These are phyloP conservation scores for Sprattus sprattus DNA, from an alignment of 2,113 vertebrate genomes.

Conservation along the genomic window DNA sequence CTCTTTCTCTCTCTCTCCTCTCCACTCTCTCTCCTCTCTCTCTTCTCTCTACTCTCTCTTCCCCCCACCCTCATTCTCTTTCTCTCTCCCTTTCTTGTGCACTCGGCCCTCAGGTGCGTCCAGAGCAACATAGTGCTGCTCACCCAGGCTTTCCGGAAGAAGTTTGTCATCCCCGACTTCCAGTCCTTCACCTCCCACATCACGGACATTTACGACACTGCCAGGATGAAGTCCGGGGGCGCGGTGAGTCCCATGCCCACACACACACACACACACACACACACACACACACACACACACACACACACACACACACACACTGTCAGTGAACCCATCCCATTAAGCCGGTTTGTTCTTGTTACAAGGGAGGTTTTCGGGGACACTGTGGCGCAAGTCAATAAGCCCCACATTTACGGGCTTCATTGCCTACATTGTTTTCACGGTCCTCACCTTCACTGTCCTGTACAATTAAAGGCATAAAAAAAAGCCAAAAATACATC, in stretches of 20 bases:
- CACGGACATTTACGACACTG: conserved; percentile 87
- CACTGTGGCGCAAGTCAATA: too few relatives aligned
- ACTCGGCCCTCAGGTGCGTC: conserved; percentile 80
- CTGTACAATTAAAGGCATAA: too few relatives aligned
- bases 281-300: too few relatives aligned
- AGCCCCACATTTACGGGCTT: too few relatives aligned
- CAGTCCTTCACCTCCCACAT: conserved; percentile 93
- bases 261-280: too few relatives aligned
- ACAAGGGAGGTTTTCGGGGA: too few relatives aligned
- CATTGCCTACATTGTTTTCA: too few relatives aligned
- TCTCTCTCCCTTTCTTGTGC: neutral
- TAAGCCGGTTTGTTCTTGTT: too few relatives aligned
- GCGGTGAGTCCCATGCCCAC: conserved; percentile 79
- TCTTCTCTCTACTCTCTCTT: neutral
- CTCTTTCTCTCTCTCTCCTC: neutral
- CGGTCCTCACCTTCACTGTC: too few relatives aligned
- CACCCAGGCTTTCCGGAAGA: conserved; percentile 97
- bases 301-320: too few relatives aligned
- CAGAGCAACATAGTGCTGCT: conserved; percentile 98
- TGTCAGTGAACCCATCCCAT: too few relatives aligned
- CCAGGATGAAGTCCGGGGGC: conserved; percentile 89
- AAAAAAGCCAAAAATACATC: too few relatives aligned
- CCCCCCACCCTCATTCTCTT: neutral
- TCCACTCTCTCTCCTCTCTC: neutral
- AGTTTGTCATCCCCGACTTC: conserved; percentile 98